A percentile compares a stretch with the other conserved stretches of the same genome.
phyloP scores from a whole-genome alignment of 1,140 invertebrate species.

The Euwallacea fornicatus region DNA sequence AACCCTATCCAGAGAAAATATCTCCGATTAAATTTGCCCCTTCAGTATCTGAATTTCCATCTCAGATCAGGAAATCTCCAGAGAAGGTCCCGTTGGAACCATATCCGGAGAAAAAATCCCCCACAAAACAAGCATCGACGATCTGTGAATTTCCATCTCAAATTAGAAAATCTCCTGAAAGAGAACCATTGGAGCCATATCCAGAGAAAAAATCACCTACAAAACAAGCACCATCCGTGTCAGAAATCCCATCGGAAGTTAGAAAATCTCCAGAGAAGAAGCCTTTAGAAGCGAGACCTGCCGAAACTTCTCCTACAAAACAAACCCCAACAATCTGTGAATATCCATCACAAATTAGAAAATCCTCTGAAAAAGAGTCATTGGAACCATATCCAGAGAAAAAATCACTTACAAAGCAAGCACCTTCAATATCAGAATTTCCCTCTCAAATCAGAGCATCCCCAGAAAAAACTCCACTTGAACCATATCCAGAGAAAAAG shows the following conservation, averaged over 20 bases:
- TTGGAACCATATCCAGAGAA: neutral
- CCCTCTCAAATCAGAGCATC: slow-evolving; percentile 39
- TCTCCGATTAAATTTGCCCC: slow-evolving; percentile 27
- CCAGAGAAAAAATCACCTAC: slow-evolving; percentile 26
- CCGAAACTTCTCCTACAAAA: slow-evolving; percentile 14
- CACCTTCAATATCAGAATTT: slow-evolving; percentile 38
- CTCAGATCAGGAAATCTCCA: slow-evolving; percentile 39
- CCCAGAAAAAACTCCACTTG: slow-evolving; percentile 34
- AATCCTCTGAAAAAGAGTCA: slow-evolving; percentile 23
- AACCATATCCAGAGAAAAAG: slow-evolving; percentile 35
- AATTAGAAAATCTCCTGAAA: slow-evolving; percentile 38
- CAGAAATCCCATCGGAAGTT: slow-evolving; percentile 47
- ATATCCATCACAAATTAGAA: neutral
- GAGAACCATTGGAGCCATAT: slow-evolving; percentile 31
- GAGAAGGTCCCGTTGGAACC: slow-evolving; percentile 36
- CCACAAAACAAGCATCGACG: slow-evolving; percentile 27
- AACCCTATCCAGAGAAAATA: slow-evolving; percentile 28
- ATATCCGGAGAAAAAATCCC: slow-evolving; percentile 29
- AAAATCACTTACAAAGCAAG: neutral
- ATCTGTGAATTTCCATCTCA: slow-evolving; percentile 40
- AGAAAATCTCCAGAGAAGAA: slow-evolving; percentile 35
- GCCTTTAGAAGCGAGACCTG: slow-evolving; percentile 11
- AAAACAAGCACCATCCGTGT: slow-evolving; percentile 33
- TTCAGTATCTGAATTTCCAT: slow-evolving; percentile 34
- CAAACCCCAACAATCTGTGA: neutral